Base-by-base conservation (phyloP, 1,140 invertebrate genomes). In the Spodoptera litura region DNA sequence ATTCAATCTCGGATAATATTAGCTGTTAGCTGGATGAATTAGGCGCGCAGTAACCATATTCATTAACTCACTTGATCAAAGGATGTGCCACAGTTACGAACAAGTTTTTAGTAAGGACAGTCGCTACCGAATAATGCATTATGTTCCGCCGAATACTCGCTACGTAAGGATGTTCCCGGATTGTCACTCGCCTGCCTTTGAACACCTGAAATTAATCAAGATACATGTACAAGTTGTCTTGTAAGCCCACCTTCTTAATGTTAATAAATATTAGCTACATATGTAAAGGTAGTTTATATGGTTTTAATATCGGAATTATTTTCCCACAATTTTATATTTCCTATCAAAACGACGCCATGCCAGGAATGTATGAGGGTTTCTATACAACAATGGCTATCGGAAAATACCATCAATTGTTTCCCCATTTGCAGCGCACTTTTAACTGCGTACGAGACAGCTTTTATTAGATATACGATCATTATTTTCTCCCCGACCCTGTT, bases 81-180 rank as follows among this genome's bases (percentile, higher is more conserved):
- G 91, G 89, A 77, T 91, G 89, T 6, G 92, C 92, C 0, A 91
- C 85, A 2, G 90, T 85, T 12, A 94, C 15, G 15, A 90, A 75
- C 4, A 91, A 12, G 71, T 89, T 90, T 31, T 79, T 87, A 2
- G 86, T 84, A 15, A 93, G 51, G 5, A 94, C 64, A 6, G 83
- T 75, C 4, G 86, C 91, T 4, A 87, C 89, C 1, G 89, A 73
- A 58, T 90, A 93, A 78, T 94, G 90, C 1, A 83, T 78, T 35
- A 80, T 80, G 12, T 83, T 52, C 9, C 91, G 81, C 0, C 91
- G 85, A 9, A 94, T 74, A 78, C 93, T 94, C 35, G 85, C 89
- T 5, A 93, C 56, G 78, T 94, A 94, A 0, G 93, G 91, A 55
- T 94, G 93, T 38, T 94, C 93, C 38, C 81, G 77, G n/a, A 93